Percentiles rank a stretch among this genome's conserved stretches.
Evolutionary conservation across 2,888 invertebrate genomes (phyloP).

Genomic region (Acrobasis consociella): DNA sequence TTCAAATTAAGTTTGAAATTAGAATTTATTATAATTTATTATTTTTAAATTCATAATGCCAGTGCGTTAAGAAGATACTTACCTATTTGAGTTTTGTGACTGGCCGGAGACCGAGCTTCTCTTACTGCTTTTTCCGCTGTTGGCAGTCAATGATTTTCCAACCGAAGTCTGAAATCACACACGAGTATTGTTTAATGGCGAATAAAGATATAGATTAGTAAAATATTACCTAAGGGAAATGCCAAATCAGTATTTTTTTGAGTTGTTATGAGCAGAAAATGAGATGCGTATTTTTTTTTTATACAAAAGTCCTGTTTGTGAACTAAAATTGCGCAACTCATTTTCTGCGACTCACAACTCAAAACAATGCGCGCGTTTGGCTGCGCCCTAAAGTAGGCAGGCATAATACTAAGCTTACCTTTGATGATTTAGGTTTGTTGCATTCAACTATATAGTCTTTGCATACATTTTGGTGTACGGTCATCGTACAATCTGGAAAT

Average conservation of each 20-base stretch:
- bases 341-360: too few relatives aligned
- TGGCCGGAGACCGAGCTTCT: conserved; percentile 75
- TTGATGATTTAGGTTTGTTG: conserved; percentile 86
- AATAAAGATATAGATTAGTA: too few relatives aligned
- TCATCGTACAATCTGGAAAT: conserved; percentile 90
- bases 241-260: too few relatives aligned
- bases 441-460: conserved; percentile 95
- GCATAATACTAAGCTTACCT: conserved; percentile 70
- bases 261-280: too few relatives aligned
- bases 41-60: conserved; percentile 13
- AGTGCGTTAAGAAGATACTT: conserved; percentile 43
- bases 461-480: conserved; percentile 93
- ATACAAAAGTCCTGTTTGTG: too few relatives aligned
- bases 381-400: too few relatives aligned
- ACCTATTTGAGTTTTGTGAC: conserved; percentile 75
- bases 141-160: conserved; percentile 72
- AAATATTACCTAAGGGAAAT: too few relatives aligned
- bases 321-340: too few relatives aligned
- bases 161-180: conserved; percentile 66
- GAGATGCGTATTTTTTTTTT: too few relatives aligned
- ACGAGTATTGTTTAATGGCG: background rate
- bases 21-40: conserved; percentile 20
- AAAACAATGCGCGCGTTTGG: too few relatives aligned
- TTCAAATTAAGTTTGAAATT: conserved; percentile 16
- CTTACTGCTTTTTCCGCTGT: conserved; percentile 74